Evolutionary conservation across 2,113 vertebrate genomes (phyloP).

Genomic region (Corythornis cristatus): DNA sequence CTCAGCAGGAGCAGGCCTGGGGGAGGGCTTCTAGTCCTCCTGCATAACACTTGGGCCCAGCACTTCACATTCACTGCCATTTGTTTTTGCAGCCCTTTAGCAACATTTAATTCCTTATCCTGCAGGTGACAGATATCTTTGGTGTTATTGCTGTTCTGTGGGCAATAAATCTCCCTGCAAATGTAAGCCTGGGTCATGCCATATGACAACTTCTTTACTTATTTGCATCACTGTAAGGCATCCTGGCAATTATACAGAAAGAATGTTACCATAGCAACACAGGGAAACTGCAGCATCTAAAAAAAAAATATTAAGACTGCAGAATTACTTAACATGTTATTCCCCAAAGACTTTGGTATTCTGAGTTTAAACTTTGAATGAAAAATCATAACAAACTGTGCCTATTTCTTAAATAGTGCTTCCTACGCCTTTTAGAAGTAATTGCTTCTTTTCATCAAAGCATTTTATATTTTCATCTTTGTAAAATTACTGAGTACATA

Average conservation of each 20-base stretch:
- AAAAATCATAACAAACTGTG: conserved; percentile 38
- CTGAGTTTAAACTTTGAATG: conserved; percentile 11
- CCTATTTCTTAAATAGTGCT: conserved; percentile 53
- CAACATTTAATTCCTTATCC: not conserved
- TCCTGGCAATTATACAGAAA: conserved; percentile 57
- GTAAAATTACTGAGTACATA: not conserved
- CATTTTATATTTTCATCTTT: conserved; percentile 7
- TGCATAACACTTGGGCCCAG: not conserved
- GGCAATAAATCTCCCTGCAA: conserved; percentile 14
- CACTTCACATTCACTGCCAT: not conserved
- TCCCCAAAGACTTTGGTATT: not conserved
- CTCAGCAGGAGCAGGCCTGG: not conserved
- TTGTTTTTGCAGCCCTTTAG: not conserved
- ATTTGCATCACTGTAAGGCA: conserved; percentile 49
- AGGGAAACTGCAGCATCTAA: conserved; percentile 47
- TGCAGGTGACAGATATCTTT: conserved; percentile 12
- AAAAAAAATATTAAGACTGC: conserved; percentile 43
- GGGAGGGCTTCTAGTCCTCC: not conserved
- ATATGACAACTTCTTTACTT: conserved; percentile 49
- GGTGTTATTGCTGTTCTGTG: not conserved
- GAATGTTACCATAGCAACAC: conserved; percentile 41
- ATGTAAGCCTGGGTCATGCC: conserved; percentile 35
- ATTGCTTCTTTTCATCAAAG: conserved; percentile 32
- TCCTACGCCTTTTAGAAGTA: conserved; percentile 41
- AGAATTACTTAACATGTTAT: conserved; percentile 59